These are phyloP conservation scores for Peromyscus polionotus DNA, from an alignment of 2,113 vertebrate species.

Conservation along the genomic window DNA sequence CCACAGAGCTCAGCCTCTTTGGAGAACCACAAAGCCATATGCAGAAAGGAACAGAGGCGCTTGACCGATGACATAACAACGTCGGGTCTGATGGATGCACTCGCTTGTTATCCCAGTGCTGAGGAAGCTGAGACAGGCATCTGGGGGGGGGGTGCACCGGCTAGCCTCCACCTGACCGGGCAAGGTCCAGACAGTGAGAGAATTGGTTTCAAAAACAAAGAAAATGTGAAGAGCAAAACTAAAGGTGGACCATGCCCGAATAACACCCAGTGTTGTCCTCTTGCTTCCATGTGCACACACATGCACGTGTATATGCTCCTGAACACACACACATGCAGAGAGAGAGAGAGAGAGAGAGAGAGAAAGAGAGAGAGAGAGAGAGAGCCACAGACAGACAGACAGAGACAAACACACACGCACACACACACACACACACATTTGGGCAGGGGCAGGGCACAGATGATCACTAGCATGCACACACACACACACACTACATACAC, in stretches of 20 bases:
- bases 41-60: background rate
- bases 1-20: background rate
- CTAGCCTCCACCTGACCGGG: background rate
- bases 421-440: background rate
- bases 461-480: background rate
- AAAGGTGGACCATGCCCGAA: too few relatives aligned
- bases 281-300: background rate
- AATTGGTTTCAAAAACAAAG: background rate
- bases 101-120: background rate
- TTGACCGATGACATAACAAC: fast-evolving
- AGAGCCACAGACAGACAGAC: background rate
- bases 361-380: background rate
- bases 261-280: background rate
- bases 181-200: background rate
- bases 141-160: background rate
- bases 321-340: background rate
- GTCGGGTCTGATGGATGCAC: background rate
- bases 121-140: background rate
- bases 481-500: background rate
- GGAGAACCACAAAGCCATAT: background rate
- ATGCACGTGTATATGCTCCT: background rate
- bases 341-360: background rate
- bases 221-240: background rate
- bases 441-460: background rate
- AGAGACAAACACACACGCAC: background rate